Evolutionary conservation across 2,888 invertebrate genomes (phyloP).

Genomic region (Trachelus troglodyta): DNA sequence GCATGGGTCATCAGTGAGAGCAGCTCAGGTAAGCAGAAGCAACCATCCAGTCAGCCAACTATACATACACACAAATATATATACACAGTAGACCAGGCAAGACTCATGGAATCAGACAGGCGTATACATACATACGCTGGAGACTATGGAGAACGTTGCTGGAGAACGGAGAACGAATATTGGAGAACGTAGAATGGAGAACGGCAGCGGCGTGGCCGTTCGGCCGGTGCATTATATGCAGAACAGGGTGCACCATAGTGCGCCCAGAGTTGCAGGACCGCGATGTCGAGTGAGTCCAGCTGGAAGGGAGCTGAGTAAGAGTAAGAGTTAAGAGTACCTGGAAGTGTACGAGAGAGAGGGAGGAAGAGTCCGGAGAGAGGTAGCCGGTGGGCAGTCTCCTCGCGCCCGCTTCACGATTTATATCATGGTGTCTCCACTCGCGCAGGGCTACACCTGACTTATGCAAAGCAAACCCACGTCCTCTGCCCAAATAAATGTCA

Average conservation of each 20-base stretch:
- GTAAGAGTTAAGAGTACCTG: constrained; percentile 14
- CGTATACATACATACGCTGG: neutral
- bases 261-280: constrained; percentile 36
- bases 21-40: constrained; percentile 3
- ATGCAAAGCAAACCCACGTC: constrained; percentile 59
- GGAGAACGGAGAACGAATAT: constrained; percentile 19
- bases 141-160: constrained; percentile 22
- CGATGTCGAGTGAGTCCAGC: constrained; percentile 22
- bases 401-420: constrained; percentile 54
- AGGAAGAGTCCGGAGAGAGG: constrained; percentile 28
- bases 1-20: constrained; percentile 53
- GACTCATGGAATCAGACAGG: neutral
- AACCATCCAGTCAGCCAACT: neutral
- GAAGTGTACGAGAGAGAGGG: constrained; percentile 28
- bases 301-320: constrained; percentile 29
- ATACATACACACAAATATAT: neutral
- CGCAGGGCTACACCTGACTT: constrained; percentile 58
- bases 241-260: constrained; percentile 61
- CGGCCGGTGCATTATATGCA: constrained; percentile 61
- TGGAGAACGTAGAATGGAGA: neutral
- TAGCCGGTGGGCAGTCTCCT: constrained; percentile 57
- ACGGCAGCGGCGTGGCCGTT: constrained; percentile 15
- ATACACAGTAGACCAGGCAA: neutral
- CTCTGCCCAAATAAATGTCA: constrained; percentile 63
- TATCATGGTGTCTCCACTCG: constrained; percentile 55